Base-by-base conservation (phyloP, 2,797 vertebrate species). In the Acanthurus tractus region DNA sequence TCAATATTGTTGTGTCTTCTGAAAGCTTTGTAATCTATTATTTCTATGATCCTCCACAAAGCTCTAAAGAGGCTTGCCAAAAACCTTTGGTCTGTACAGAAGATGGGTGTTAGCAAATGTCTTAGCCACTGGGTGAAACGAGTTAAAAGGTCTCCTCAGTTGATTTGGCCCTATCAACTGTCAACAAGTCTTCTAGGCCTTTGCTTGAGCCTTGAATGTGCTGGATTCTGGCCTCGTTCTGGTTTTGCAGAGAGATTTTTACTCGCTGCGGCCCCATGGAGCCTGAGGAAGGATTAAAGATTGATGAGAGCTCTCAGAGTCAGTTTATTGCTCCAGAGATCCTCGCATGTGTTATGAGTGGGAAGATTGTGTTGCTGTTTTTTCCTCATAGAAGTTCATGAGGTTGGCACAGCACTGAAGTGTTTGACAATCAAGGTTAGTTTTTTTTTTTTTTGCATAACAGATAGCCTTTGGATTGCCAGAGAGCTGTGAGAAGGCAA, bases 261-360 rank as follows among this genome's bases (percentile, higher is more conserved):
- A 90, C 90, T 90, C 85, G 52, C 85, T 66, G 82, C 48, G 66
- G 86, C 89, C 87, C 89, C 62, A 55, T 55, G 2, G 83, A 90
- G 90, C 90, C 90, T 4, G 70, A 89, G 90, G 93, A 93, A 82
- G 84, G 84, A 94, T 94, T 92, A 93, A 94, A 93, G 88, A 94
- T 94, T 94, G 93, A 94, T 93, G 91, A 94, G 86, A 73, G 87
- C 93, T 89, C 93, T 95, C 91, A 92, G 90, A 93, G 87, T 91
- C 89, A 88, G 90, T 92, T 92, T 91, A 93, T 93, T 93, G 93
- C 94, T 93, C 91, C 76, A 88, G 90, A 94, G 92, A 91, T 93
- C 87, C 74, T 70, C 61, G 83, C 92, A 92, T 91, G 88, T 89
- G 91, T 92, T 91, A 92, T 90, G 88, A 92, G 90, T 91, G 89